Evolutionary conservation across 2,113 vertebrate species (phyloP).

Genomic region (Colius striatus): DNA sequence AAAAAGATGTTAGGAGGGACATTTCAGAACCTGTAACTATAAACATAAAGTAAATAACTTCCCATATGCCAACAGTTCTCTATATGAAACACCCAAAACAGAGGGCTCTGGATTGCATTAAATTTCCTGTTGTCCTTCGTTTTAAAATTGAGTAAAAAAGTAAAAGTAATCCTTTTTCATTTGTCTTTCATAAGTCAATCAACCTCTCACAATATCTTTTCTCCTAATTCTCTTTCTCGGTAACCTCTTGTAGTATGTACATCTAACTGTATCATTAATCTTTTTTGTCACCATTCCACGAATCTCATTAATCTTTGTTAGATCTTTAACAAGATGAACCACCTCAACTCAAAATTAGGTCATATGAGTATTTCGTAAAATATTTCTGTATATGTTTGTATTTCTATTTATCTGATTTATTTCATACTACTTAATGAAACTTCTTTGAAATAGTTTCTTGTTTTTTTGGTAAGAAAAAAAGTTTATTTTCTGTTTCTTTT

Average conservation of each 20-base stretch:
- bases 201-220: not conserved
- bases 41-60: not conserved
- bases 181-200: not conserved
- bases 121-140: not conserved
- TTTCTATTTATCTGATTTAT: not conserved
- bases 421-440: not conserved
- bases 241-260: not conserved
- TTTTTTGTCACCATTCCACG: not conserved
- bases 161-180: not conserved
- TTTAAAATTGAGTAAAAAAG: not conserved
- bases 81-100: not conserved
- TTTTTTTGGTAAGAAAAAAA: not conserved
- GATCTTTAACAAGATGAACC: not conserved
- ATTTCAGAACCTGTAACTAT: not conserved
- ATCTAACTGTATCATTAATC: conserved; percentile 2
- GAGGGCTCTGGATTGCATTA: not conserved
- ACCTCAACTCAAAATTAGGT: not conserved
- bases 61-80: not conserved
- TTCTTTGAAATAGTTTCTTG: not conserved
- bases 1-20: not conserved
- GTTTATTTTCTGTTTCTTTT: not conserved
- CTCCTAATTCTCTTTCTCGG: not conserved
- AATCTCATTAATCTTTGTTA: conserved; percentile 32
- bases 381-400: not conserved
- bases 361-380: not conserved